Evolutionary conservation across 2,113 vertebrate genomes (phyloP).

Genomic region (Pandion haliaetus): DNA sequence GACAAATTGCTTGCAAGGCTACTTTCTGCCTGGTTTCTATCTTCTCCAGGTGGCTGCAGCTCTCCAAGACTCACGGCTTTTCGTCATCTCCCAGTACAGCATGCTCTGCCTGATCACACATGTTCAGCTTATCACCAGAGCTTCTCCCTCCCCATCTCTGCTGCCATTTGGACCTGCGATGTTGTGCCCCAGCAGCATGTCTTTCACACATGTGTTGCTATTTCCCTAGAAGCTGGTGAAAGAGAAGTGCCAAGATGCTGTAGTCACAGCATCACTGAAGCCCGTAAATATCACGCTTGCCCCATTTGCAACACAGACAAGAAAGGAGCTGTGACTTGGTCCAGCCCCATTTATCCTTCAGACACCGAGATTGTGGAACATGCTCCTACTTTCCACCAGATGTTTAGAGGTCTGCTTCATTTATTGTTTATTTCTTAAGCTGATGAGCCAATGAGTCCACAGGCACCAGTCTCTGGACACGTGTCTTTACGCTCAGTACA

Average conservation of each 20-base stretch:
- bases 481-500: background rate
- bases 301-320: background rate
- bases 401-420: conserved; percentile 12
- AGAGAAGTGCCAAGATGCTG: background rate
- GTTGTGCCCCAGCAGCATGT: background rate
- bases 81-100: background rate
- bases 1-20: background rate
- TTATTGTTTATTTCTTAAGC: conserved; percentile 26
- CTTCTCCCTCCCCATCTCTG: background rate
- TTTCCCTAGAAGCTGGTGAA: background rate
- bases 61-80: background rate
- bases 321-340: background rate
- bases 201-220: background rate
- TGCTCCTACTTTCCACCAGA: background rate
- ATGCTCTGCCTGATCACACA: background rate
- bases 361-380: background rate
- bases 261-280: background rate
- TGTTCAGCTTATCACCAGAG: background rate
- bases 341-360: conserved; percentile 39
- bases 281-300: background rate
- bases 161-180: background rate
- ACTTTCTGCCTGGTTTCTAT: background rate
- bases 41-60: background rate
- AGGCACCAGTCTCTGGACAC: background rate
- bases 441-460: background rate